Conservation (phyloP, 92 coral and sea anemone genomes). For the Montipora capitata region DNA sequence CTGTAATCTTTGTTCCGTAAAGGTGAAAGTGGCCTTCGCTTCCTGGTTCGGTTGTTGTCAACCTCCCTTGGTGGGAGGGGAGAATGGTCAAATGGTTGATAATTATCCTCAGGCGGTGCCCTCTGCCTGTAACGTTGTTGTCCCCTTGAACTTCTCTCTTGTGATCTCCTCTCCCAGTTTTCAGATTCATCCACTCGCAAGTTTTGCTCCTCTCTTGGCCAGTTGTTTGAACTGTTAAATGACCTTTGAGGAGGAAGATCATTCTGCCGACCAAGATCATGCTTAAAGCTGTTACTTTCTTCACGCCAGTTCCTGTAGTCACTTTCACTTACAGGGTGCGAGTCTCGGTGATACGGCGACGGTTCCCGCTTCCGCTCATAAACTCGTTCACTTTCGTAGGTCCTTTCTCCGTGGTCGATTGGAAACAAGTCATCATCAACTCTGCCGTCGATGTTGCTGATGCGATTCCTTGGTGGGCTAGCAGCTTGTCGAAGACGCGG, state of each 20-base stretch:
- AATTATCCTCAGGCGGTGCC: conserved; percentile 85
- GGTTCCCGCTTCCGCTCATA: conserved; percentile 88
- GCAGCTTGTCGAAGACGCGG: conserved; percentile 83
- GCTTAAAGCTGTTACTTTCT: conserved; percentile 69
- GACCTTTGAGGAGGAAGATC: conserved; percentile 71
- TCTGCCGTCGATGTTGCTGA: conserved; percentile 76
- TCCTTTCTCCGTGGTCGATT: conserved; percentile 75
- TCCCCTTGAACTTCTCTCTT: conserved; percentile 79
- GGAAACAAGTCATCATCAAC: conserved; percentile 79
- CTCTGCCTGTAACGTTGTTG: conserved; percentile 81
- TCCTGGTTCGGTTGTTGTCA: conserved; percentile 82
- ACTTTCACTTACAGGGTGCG: conserved; percentile 78
- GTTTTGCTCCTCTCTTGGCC: conserved; percentile 81
- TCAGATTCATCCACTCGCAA: conserved; percentile 76
- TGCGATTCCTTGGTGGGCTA: conserved; percentile 87
- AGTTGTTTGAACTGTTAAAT: conserved; percentile 68
- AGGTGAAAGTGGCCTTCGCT: conserved; percentile 84
- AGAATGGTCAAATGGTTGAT: conserved; percentile 78
- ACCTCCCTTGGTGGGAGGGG: conserved; percentile 62
- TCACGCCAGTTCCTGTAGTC: conserved; percentile 85
- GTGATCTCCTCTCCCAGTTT: conserved; percentile 86
- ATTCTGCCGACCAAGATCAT: conserved; percentile 77
- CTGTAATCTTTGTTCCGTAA: conserved; percentile 77
- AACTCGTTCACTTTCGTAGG: conserved; percentile 83
- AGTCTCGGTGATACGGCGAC: conserved; percentile 80